phyloP scores from a whole-genome alignment of 2,113 vertebrate species.

The Otus sunia region DNA sequence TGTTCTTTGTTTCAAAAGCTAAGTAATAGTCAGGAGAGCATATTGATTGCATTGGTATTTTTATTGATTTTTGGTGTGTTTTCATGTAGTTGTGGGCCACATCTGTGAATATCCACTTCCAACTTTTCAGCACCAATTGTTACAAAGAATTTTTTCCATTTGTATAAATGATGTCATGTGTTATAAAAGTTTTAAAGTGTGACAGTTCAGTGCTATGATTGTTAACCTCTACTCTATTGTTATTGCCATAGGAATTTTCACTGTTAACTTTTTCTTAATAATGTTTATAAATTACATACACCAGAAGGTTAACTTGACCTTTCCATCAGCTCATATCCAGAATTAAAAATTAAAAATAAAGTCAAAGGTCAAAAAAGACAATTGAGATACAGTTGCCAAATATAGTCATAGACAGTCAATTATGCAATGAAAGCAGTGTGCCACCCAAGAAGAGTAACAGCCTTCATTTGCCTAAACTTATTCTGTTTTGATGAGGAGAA shows the following conservation, averaged over 20 bases:
- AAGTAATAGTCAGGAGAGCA: background rate
- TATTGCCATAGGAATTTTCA: constrained; percentile 18
- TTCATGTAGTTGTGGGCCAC: constrained; percentile 67
- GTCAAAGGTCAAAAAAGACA: constrained; percentile 42
- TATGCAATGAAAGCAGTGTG: constrained; percentile 46
- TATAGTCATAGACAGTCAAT: constrained; percentile 57
- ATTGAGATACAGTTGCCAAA: constrained; percentile 56
- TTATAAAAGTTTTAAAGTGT: constrained; percentile 72
- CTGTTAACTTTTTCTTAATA: constrained; percentile 10
- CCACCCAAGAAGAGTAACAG: constrained; percentile 41
- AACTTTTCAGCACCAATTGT: constrained; percentile 74
- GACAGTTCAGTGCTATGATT: constrained; percentile 18
- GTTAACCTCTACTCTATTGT: constrained; percentile 15
- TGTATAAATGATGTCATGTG: constrained; percentile 68
- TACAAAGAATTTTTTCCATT: constrained; percentile 71
- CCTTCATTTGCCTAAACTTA: background rate
- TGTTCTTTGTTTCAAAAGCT: background rate
- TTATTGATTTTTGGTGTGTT: constrained; percentile 44
- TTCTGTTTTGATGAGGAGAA: background rate
- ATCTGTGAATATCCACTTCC: constrained; percentile 69
- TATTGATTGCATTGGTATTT: constrained; percentile 60
- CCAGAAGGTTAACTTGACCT: constrained; percentile 2
- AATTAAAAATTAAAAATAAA: constrained; percentile 35
- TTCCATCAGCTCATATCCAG: constrained; percentile 7
- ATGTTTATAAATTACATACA: background rate